phyloP scores from a whole-genome alignment of 2,797 vertebrate species.

The Muscicapa comitata region DNA sequence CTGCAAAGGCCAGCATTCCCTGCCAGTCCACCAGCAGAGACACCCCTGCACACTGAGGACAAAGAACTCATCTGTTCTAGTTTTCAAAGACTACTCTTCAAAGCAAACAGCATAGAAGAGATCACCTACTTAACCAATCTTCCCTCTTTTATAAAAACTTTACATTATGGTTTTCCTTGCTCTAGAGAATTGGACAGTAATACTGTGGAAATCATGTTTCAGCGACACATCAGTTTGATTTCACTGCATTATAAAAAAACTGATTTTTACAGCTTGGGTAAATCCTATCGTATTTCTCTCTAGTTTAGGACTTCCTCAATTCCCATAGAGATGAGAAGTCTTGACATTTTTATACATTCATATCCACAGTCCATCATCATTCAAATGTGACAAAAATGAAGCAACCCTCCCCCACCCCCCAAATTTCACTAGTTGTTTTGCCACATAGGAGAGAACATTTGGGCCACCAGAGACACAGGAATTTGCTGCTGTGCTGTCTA shows the following conservation, averaged over 20 bases:
- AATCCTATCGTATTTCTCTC: not conserved
- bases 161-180: not conserved
- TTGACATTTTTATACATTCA: not conserved
- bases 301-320: not conserved
- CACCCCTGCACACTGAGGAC: not conserved
- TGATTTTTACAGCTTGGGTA: not conserved
- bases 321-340: not conserved
- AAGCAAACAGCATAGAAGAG: not conserved
- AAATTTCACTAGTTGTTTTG: not conserved
- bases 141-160: not conserved
- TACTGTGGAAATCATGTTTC: not conserved
- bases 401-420: not conserved
- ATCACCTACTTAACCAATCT: not conserved
- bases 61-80: not conserved
- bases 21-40: not conserved
- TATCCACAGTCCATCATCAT: not conserved
- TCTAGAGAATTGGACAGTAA: not conserved
- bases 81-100: not conserved
- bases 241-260: not conserved
- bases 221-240: not conserved
- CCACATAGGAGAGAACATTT: not conserved
- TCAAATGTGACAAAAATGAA: not conserved
- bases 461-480: not conserved
- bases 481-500: not conserved
- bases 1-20: not conserved